phyloP scores from a whole-genome alignment of 2,888 invertebrate species.

The Argynnis bischoffii region DNA sequence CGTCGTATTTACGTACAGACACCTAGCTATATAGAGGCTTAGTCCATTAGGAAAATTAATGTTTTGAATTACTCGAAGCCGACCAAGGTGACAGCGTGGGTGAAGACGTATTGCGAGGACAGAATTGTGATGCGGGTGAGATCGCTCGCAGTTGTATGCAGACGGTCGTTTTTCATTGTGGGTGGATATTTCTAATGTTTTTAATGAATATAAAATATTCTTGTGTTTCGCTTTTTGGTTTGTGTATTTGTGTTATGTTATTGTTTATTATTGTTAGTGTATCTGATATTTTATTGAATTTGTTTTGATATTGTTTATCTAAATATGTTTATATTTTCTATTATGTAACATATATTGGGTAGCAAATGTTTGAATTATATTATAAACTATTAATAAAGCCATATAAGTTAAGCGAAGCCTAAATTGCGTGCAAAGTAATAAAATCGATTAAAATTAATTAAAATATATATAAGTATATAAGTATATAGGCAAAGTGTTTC shows the following conservation, averaged over 20 bases:
- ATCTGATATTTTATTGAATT: not conserved
- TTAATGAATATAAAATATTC: not conserved
- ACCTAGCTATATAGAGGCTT: slow-evolving; percentile 68
- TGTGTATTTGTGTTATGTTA: slow-evolving; percentile 1
- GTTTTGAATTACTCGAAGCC: slow-evolving; percentile 74
- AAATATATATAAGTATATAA: no score
- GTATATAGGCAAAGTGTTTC: no score
- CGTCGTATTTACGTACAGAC: slow-evolving; percentile 68
- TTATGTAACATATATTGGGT: no score
- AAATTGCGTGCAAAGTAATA: no score
- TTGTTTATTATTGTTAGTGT: not conserved
- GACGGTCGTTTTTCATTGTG: slow-evolving; percentile 18
- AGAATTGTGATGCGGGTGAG: slow-evolving; percentile 40
- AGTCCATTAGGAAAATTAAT: slow-evolving; percentile 83
- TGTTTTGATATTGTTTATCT: not conserved
- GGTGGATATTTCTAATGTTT: not conserved
- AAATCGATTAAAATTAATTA: no score
- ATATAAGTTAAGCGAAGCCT: no score
- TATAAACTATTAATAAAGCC: no score
- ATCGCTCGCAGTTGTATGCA: slow-evolving; percentile 12
- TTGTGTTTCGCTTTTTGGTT: not conserved
- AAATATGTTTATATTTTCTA: no score
- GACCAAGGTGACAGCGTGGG: slow-evolving; percentile 49
- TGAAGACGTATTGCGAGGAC: slow-evolving; percentile 49
- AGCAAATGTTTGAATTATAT: no score